Conservation (phyloP, 2,113 vertebrate genomes). For the Blennius ocellaris region DNA sequence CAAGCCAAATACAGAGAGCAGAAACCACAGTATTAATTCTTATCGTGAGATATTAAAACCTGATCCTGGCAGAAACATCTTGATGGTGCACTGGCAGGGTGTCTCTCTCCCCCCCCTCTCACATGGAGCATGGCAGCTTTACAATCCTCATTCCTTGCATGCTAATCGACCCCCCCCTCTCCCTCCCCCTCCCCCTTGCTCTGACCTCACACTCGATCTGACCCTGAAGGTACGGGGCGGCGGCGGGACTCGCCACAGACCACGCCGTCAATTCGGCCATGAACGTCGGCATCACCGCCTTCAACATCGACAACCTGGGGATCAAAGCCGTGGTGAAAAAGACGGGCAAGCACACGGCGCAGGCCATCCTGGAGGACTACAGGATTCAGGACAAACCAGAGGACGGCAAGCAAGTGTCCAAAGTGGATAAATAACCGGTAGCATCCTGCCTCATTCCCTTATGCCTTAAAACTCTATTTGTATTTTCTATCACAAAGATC, state of each 20-base stretch:
- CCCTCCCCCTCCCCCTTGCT: constrained; percentile 11
- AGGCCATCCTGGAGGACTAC: constrained; percentile 93
- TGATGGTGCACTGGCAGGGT: constrained; percentile 49
- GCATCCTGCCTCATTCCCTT: constrained; percentile 9
- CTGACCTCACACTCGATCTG: constrained; percentile 47
- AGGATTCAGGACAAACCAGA: constrained; percentile 82
- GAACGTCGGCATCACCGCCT: constrained; percentile 93
- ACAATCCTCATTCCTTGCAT: background rate
- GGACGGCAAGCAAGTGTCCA: constrained; percentile 58
- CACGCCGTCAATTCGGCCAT: constrained; percentile 93
- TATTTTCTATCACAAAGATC: constrained; percentile 50
- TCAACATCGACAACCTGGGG: constrained; percentile 95
- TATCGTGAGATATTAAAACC: background rate
- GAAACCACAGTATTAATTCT: background rate
- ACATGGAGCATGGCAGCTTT: constrained; percentile 33
- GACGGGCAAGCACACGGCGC: constrained; percentile 92
- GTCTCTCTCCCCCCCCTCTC: constrained; percentile 12
- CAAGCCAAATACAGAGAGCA: background rate
- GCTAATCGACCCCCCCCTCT: constrained; percentile 27
- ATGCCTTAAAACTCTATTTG: constrained; percentile 62
- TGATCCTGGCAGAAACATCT: background rate
- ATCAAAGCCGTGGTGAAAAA: constrained; percentile 95
- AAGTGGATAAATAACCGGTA: constrained; percentile 61
- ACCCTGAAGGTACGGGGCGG: constrained; percentile 90
- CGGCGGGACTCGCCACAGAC: constrained; percentile 92